Evolutionary conservation across 2,797 vertebrate genomes (phyloP).

Genomic region (Labroides dimidiatus): DNA sequence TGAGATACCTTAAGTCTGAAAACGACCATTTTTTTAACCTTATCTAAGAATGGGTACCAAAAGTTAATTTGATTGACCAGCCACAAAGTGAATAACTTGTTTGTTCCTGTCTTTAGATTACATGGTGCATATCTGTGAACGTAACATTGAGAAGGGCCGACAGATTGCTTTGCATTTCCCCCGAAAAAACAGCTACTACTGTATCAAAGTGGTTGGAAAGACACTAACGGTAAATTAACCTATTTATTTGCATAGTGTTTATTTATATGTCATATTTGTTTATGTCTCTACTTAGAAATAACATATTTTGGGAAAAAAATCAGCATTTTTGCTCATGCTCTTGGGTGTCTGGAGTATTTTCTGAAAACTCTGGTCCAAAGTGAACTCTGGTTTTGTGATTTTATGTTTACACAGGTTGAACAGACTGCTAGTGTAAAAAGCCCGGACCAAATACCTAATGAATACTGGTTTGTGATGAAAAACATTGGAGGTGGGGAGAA

Average conservation of each 20-base stretch:
- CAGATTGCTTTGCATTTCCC: rapidly evolving
- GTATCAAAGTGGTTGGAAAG: rapidly evolving
- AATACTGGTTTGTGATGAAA: neutral
- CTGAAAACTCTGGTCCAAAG: too few relatives aligned
- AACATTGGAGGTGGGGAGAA: rapidly evolving
- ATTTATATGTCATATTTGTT: too few relatives aligned
- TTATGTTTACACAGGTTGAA: slow-evolving; percentile 19
- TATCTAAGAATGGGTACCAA: too few relatives aligned
- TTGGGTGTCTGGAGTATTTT: too few relatives aligned
- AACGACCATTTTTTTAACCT: too few relatives aligned
- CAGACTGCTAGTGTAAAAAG: rapidly evolving
- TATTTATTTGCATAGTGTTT: neutral
- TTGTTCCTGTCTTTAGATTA: neutral
- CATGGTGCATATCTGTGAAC: rapidly evolving
- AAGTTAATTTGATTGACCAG: too few relatives aligned
- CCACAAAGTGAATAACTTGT: neutral
- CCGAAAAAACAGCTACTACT: rapidly evolving
- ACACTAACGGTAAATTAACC: neutral
- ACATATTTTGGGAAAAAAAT: too few relatives aligned
- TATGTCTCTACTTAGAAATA: too few relatives aligned
- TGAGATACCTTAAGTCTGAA: too few relatives aligned
- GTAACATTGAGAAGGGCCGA: rapidly evolving
- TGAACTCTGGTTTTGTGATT: too few relatives aligned
- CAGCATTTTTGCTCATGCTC: too few relatives aligned
- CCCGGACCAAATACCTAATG: rapidly evolving